Evolutionary conservation across 2,888 invertebrate genomes (phyloP).

Genomic region (Physocephala rufipes): DNA sequence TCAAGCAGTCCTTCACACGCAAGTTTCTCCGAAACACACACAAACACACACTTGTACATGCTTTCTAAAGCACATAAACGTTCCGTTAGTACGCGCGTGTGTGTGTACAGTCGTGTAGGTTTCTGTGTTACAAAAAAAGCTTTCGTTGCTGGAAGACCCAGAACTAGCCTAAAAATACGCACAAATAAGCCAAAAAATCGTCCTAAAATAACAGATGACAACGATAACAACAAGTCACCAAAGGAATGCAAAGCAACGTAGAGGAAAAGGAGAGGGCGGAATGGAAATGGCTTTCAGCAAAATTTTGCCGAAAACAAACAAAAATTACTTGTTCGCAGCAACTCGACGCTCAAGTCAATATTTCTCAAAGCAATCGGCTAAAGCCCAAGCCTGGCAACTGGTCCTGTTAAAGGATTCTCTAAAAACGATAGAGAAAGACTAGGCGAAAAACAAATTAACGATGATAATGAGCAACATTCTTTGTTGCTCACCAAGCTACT

Average conservation of each 20-base stretch:
- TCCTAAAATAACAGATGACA: not conserved
- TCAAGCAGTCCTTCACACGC: constrained; percentile 21
- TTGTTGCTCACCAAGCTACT: constrained; percentile 23
- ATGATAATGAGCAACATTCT: not conserved
- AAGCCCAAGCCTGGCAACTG: not conserved
- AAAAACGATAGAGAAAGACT: too few relatives aligned
- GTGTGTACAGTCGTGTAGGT: not conserved
- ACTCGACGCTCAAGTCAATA: not conserved
- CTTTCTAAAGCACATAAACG: too few relatives aligned
- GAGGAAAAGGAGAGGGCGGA: too few relatives aligned
- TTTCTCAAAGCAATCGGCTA: too few relatives aligned
- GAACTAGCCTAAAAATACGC: not conserved
- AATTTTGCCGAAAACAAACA: not conserved
- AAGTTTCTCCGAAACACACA: constrained; percentile 1
- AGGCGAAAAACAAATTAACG: too few relatives aligned
- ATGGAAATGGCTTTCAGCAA: too few relatives aligned
- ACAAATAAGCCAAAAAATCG: not conserved
- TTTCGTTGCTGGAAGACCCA: not conserved
- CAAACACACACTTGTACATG: too few relatives aligned
- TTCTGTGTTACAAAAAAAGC: not conserved
- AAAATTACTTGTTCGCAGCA: not conserved
- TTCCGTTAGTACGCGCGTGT: not conserved
- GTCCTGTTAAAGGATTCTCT: not conserved
- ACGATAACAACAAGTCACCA: constrained; percentile 7
- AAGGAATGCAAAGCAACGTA: not conserved